Evolutionary conservation across 2,797 vertebrate genomes (phyloP), one percentile per base, ranked within the genome.

Genomic region (Coracias cyanogaster): DNA sequence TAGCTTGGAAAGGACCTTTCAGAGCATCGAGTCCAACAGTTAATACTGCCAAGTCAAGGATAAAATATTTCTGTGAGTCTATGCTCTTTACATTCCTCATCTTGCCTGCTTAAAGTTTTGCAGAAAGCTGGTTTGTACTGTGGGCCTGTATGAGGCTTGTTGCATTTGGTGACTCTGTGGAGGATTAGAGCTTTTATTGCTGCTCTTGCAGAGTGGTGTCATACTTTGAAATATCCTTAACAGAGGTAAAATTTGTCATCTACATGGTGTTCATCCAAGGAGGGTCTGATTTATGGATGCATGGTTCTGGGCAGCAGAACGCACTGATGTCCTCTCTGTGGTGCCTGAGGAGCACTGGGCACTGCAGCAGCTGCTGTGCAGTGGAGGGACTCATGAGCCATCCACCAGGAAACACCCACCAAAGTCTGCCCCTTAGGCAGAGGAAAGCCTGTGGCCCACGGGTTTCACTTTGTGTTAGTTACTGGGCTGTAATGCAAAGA

Each of bases 311-410:
- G 82, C n/a, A 25, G 51, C n/a, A 62, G 55, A 66, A 79, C 29
- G 29, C 61, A 64, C n/a, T 1, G 7, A 17, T 64, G 39, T 55
- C 15, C 21, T 8, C 4, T 31, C 24, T 4, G 3, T 0, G 4
- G 14, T 41, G 28, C 6, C 9, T 41, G 70, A 41, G 43, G 52
- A 28, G n/a, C 2, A 1, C 35, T 46, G 48, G 45, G 52, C 45
- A 3, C 52, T 1, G 3, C 33, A 13, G 72, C 13, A 35, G 17
- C 11, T 28, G 29, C 62, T 1, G 1, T 15, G 46, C 0, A 3
- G 7, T 33, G 12, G 41, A 62, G 29, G 29, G 6, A 41, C 45
- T 70, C 14, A 7, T 5, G 39, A 84, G 39, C n/a, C 31, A 37
- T 35, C 19, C 8, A 6, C 31, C 1, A 10, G 46, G 58, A 71